Evolutionary conservation across 2,113 vertebrate genomes (phyloP).

Genomic region (Psilopogon haemacephalus): DNA sequence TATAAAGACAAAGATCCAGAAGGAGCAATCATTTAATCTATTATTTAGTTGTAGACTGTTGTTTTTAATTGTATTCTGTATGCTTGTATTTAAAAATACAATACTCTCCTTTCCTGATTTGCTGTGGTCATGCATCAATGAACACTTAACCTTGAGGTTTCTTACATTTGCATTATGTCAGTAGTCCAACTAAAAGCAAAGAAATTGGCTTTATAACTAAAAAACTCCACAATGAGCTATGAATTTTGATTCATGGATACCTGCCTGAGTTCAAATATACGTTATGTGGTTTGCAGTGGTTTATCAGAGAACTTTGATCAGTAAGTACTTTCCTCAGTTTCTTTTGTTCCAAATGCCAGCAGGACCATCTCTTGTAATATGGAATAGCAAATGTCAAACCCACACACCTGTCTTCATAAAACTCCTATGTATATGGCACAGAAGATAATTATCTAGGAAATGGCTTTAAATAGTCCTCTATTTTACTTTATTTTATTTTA

Average conservation of each 20-base stretch:
- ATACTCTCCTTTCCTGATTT: neutral
- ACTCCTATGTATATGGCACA: neutral
- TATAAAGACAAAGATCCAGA: neutral
- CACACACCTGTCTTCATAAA: neutral
- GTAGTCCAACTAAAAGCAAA: neutral
- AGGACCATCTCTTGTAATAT: neutral
- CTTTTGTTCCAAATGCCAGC: neutral
- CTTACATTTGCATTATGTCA: neutral
- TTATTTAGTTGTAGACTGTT: neutral
- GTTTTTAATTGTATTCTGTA: neutral
- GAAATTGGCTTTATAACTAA: neutral
- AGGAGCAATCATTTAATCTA: neutral
- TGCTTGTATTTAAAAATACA: neutral
- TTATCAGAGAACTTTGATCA: neutral
- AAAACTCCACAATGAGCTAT: neutral
- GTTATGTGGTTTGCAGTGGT: neutral
- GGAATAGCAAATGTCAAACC: neutral
- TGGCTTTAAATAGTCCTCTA: neutral
- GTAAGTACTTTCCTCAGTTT: neutral
- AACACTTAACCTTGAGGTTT: neutral
- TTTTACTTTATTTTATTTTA: neutral
- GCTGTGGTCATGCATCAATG: neutral
- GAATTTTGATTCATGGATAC: neutral
- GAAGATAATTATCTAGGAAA: neutral
- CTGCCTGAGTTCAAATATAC: neutral